phyloP scores from a whole-genome alignment of 2,888 invertebrate genomes.

The Cinara cedri region DNA sequence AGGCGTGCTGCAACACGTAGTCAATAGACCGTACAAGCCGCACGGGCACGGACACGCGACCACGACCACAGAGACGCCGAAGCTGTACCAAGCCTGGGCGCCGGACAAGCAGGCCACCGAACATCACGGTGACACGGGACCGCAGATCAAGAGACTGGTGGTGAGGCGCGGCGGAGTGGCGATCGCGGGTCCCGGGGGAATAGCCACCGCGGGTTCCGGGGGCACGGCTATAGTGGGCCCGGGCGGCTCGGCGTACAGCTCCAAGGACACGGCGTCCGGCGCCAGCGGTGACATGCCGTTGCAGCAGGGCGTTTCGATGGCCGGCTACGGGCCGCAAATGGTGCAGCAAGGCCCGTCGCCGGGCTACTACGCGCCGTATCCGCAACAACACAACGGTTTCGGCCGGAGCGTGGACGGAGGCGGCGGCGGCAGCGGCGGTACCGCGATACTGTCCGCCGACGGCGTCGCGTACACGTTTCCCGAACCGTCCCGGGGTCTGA shows the following conservation, averaged over 20 bases:
- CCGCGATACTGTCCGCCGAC: conserved; percentile 37
- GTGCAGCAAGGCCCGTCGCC: conserved; percentile 62
- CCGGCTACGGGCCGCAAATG: conserved; percentile 76
- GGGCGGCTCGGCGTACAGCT: conserved; percentile 74
- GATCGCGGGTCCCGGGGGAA: conserved; percentile 81
- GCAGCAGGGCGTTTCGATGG: conserved; percentile 73
- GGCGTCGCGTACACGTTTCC: conserved; percentile 51
- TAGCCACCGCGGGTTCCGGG: conserved; percentile 79
- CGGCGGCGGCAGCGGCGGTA: background rate
- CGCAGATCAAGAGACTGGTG: conserved; percentile 65
- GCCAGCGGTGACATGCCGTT: conserved; percentile 74
- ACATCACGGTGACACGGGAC: conserved; percentile 58
- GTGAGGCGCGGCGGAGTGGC: conserved; percentile 79
- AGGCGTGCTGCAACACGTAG: conserved; percentile 25
- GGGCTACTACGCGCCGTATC: conserved; percentile 48
- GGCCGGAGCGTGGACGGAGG: conserved; percentile 38
- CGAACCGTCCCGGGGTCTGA: conserved; percentile 23
- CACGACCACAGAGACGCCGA: background rate
- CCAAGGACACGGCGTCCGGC: conserved; percentile 72
- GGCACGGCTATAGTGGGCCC: conserved; percentile 83
- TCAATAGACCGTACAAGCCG: conserved; percentile 13
- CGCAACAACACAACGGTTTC: conserved; percentile 17
- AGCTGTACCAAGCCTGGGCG: conserved; percentile 13
- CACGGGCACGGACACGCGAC: conserved; percentile 5
- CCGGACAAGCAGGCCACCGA: conserved; percentile 21